Evolutionary conservation across 1,140 invertebrate genomes (phyloP).

Genomic region (Lasioglossum baleicum): DNA sequence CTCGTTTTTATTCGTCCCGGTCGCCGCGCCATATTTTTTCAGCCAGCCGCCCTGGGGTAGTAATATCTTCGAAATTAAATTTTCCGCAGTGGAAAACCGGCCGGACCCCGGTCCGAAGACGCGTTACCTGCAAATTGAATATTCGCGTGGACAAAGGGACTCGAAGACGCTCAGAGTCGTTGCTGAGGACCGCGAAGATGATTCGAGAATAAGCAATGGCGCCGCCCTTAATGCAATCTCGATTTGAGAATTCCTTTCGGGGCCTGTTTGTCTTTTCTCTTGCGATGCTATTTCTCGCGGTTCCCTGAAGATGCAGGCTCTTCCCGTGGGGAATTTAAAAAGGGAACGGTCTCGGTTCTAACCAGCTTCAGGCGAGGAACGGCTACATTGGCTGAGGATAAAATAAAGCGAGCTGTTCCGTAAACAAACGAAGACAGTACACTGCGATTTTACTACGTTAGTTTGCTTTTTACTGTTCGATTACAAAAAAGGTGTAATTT

Average conservation of each 20-base stretch:
- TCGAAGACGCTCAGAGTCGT: no score
- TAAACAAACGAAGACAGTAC: no score
- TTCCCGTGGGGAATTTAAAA: neutral
- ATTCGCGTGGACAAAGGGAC: neutral
- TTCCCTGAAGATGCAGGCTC: neutral
- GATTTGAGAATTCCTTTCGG: neutral
- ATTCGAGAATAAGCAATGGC: neutral
- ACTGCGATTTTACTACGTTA: no score
- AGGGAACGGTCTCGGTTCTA: neutral
- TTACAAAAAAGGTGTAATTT: no score
- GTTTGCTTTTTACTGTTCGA: no score
- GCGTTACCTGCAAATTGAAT: constrained; percentile 1
- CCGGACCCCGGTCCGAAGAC: neutral
- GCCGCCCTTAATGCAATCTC: neutral
- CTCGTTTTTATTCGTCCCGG: constrained; percentile 42
- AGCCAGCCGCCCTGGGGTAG: neutral
- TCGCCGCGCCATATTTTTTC: constrained; percentile 43
- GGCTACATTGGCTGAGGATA: no score
- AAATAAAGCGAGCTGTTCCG: no score
- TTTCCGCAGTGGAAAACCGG: constrained; percentile 17
- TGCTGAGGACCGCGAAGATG: neutral
- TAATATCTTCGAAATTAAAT: constrained; percentile 56
- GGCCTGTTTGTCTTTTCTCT: neutral
- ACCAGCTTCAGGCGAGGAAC: no score
- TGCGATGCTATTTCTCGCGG: neutral